Evolutionary conservation across 2,797 vertebrate species (phyloP).

Genomic region (Champsocephalus gunnari): DNA sequence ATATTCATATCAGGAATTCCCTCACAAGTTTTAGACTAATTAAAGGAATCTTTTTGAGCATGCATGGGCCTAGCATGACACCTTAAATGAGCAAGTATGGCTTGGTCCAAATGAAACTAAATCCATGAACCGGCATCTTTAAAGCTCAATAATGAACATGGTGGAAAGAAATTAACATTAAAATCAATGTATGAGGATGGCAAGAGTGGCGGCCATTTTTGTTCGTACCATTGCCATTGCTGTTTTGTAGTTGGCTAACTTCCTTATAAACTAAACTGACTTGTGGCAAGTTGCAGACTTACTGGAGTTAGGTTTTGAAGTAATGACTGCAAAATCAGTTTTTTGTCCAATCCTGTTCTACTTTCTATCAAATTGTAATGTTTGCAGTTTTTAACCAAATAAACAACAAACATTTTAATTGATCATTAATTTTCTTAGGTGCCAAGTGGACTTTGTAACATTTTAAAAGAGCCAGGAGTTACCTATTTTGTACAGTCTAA

Average conservation of each 20-base stretch:
- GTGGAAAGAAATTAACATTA: neutral
- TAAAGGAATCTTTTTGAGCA: neutral
- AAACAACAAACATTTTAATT: neutral
- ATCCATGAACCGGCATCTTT: neutral
- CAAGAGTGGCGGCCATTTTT: too few species aligned
- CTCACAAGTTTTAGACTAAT: neutral
- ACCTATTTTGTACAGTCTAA: neutral
- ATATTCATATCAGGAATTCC: neutral
- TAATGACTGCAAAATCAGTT: too few species aligned
- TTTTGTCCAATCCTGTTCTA: too few species aligned
- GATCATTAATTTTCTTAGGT: neutral
- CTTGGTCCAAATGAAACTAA: neutral
- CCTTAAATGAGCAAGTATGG: neutral
- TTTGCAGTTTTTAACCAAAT: neutral
- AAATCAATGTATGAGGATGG: too few species aligned
- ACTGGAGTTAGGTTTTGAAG: too few species aligned
- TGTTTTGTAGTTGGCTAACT: too few species aligned
- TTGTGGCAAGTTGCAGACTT: too few species aligned
- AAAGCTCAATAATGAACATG: neutral
- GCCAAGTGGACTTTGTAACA: neutral
- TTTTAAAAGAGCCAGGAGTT: neutral
- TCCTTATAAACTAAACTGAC: too few species aligned
- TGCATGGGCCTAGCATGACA: neutral
- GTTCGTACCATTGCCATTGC: too few species aligned
- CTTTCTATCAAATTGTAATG: neutral